Base-by-base conservation (phyloP, 2,113 vertebrate species). In the Heloderma charlesbogerti region DNA sequence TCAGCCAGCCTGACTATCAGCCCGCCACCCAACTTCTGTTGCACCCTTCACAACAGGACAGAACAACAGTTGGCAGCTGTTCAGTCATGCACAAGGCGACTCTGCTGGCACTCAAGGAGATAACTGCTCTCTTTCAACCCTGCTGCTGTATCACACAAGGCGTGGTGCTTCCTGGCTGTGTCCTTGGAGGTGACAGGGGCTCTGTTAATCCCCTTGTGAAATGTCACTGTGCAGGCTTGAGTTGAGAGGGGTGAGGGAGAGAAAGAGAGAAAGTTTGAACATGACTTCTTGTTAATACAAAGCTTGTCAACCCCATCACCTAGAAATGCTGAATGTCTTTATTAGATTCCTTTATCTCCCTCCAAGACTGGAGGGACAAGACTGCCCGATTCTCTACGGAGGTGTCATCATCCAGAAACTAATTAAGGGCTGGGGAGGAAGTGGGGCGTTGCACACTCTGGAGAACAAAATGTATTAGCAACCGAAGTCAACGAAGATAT, bases 351-450 rank as follows among this genome's bases (percentile, higher is more conserved):
- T 96, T 96, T 96, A 96, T 96, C 96, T 97, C 95, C 97, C 96
- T 94, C 88, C 0, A 94, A 97, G 97, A 97, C 88, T 87, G 87
- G 94, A 97, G 94, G 96, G 97, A 97, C 31, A 90, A 69, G 91
- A 89, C 88, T 93, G 96, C 93, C 96, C 79, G 96, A 96, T 97
- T 96, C 97, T 97, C 91, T 0, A 96, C 31, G 94, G 97, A 96
- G 96, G 96, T 97, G 97, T 96, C 97, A 97, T 96, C 97, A 97
- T 96, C 96, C 95, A 95, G 97, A 97, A 98, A 97, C 97, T 98
- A 98, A 98, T 98, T 98, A 98, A 97, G 97, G 97, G 95, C 96
- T 96, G 96, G 4, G 51, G 92, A 91, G 95, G 96, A 97, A 97
- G 97, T 89, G 93, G 92, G 96, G 95, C 94, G 96, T 95, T 90